Base-by-base conservation (phyloP, 2,113 vertebrate species). In the Pandion haliaetus region DNA sequence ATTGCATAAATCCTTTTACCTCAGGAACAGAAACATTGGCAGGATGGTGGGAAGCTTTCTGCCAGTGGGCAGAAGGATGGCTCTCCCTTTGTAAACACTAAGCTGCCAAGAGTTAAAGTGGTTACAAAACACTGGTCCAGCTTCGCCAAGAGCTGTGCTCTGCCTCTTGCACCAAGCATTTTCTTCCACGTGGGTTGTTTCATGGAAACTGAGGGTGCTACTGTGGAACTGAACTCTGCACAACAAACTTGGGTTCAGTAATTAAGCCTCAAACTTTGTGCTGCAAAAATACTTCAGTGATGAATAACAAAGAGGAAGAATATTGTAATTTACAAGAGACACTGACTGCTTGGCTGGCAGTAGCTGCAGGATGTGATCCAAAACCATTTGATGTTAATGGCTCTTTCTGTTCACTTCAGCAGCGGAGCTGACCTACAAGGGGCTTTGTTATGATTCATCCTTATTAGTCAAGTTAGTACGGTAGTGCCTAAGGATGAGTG, bases 351-450 rank as follows among this genome's bases (percentile, higher is more conserved):
- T 94, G 65, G 91, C 90, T 86, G 73, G 78, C 66, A 82, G 81
- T 58, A 76, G 65, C 10, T 85, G 87, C 44, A 78, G 91, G 86
- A 79, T 77, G 70, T 59, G 84, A 62, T 94, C 89, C 94, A 97
- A 95, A 88, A 29, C 66, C 62, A 44, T 12, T 89, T 77, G 62
- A 94, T 77, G 81, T 70, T 11, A 34, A 10, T 72, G 73, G 25
- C 80, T 93, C 8, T 1, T 70, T 84, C 49, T 90, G 63, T 52
- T 88, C 91, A 71, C 49, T 94, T 90, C 87, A 73, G 50, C 87
- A 73, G 50, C 3, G 2, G 58, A 88, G 83, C 81, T 91, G 89
- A 80, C 62, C 81, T 58, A 63, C n/a, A 17, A 61, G 31, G 29
- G 3, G 9, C 34, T 95, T 93, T 82, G 63, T 93, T 90, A 44